Evolutionary conservation across 2,113 vertebrate species (phyloP).

Genomic region (Odontophorus gujanensis): DNA sequence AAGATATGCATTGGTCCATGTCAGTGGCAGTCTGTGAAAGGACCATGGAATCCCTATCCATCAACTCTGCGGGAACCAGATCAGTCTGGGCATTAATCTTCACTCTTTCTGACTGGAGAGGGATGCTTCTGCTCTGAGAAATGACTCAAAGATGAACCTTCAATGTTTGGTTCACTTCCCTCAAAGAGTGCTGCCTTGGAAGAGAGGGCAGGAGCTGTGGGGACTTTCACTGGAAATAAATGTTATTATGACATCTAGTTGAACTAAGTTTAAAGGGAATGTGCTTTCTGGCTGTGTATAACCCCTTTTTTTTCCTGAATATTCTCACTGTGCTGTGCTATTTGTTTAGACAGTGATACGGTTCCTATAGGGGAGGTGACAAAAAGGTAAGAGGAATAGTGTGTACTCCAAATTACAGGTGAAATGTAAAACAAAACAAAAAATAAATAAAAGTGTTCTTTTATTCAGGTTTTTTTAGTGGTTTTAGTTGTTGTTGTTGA

Average conservation of each 20-base stretch:
- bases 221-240: not conserved
- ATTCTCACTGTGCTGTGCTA: not conserved
- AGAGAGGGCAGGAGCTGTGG: not conserved
- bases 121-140: not conserved
- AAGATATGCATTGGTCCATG: not conserved
- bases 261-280: not conserved
- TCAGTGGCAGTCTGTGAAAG: not conserved
- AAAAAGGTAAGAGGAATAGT: not conserved
- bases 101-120: not conserved
- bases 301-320: not conserved
- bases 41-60: not conserved
- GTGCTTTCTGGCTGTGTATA: not conserved
- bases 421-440: not conserved
- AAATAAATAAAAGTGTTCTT: not conserved
- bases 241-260: not conserved
- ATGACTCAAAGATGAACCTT: not conserved
- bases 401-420: not conserved
- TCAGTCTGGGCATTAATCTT: not conserved
- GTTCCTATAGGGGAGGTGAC: not conserved
- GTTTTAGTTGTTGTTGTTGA: no score
- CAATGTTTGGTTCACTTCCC: not conserved
- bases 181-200: not conserved
- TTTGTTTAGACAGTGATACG: not conserved
- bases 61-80: not conserved
- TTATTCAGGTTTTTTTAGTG: not conserved